Conservation (phyloP, 2,113 vertebrate species). For the Poeciliopsis occidentalis region DNA sequence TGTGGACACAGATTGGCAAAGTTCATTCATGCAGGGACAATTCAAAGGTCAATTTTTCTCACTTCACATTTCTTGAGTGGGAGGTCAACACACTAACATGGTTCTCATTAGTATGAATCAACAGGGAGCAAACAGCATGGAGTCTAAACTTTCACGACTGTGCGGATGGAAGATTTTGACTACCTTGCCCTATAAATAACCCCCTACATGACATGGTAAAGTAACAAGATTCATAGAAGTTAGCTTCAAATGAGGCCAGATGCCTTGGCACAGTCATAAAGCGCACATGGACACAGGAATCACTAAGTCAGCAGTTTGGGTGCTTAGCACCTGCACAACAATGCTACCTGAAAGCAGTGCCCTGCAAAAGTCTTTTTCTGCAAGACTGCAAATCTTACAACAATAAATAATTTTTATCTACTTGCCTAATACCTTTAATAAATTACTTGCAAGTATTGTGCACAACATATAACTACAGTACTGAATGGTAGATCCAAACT, state of each 20-base stretch:
- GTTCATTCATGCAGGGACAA: background rate
- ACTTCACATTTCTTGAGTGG: background rate
- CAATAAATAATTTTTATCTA: conserved; percentile 1
- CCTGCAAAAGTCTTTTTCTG: background rate
- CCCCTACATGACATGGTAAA: background rate
- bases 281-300: background rate
- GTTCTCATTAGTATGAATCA: background rate
- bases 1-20: background rate
- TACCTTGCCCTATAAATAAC: background rate
- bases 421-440: background rate
- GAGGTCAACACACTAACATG: background rate
- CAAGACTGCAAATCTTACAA: background rate
- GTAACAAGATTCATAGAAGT: background rate
- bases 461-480: background rate
- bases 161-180: background rate
- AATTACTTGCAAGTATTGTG: background rate
- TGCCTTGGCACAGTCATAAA: background rate
- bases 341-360: background rate
- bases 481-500: background rate
- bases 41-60: background rate
- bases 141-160: background rate
- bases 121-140: background rate
- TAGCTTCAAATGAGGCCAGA: background rate
- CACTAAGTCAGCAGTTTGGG: background rate
- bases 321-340: background rate